These are phyloP conservation scores for Pseudorasbora parva DNA, from an alignment of 2,113 vertebrate species.

Conservation along the genomic window DNA sequence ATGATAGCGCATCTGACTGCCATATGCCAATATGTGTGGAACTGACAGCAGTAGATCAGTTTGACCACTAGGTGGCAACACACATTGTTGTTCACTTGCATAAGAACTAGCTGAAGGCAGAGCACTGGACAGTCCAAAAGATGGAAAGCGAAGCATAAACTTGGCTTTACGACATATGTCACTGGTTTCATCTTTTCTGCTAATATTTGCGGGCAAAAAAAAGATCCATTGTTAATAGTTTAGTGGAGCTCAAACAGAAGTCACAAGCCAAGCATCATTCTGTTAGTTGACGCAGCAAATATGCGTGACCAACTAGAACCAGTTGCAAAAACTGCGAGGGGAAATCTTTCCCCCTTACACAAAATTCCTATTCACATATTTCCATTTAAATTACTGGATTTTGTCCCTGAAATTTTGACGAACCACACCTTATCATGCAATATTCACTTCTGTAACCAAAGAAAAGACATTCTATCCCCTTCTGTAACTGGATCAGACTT, in stretches of 20 bases:
- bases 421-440: background rate
- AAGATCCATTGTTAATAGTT: no score
- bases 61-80: background rate
- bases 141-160: no score
- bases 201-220: no score
- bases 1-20: background rate
- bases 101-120: no score
- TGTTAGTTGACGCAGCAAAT: no score
- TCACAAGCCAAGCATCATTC: no score
- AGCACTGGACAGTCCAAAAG: no score
- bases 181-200: no score
- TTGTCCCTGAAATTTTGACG: background rate
- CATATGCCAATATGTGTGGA: background rate
- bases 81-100: background rate
- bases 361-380: background rate
- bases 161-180: no score
- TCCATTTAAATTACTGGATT: background rate
- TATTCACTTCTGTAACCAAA: background rate
- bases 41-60: background rate
- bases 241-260: no score
- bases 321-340: background rate
- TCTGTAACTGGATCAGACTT: background rate
- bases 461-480: background rate
- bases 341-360: background rate
- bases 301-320: background rate